A percentile compares a stretch with the other conserved stretches of the same genome.
Evolutionary conservation across 2,113 vertebrate species (phyloP).

Genomic region (Tachysurus fulvidraco): DNA sequence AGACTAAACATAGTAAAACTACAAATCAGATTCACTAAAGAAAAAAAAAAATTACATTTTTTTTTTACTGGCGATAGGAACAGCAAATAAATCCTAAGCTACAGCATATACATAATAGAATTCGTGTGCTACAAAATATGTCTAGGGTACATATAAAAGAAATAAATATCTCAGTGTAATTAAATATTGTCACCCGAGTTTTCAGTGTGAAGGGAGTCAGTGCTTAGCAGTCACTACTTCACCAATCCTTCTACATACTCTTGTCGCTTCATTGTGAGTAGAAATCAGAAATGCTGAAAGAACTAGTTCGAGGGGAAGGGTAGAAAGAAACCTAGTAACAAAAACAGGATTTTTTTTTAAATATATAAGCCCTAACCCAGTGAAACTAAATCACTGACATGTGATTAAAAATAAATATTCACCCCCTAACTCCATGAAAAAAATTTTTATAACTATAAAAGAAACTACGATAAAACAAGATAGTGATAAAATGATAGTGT

Average conservation of each 20-base stretch:
- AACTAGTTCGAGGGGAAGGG: background rate
- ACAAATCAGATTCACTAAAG: background rate
- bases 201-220: conserved; percentile 25
- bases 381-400: background rate
- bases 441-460: background rate
- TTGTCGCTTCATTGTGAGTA: background rate
- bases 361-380: background rate
- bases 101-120: conserved; percentile 18
- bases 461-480: background rate
- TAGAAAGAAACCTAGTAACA: background rate
- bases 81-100: conserved; percentile 7
- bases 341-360: background rate
- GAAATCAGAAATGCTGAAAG: background rate
- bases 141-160: conserved; percentile 16
- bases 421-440: background rate
- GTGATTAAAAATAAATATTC: background rate
- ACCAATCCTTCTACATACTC: conserved; percentile 2
- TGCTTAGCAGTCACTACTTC: background rate
- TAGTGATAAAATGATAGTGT: conserved; percentile 2
- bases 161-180: conserved; percentile 38
- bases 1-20: background rate
- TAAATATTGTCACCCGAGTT: conserved; percentile 14
- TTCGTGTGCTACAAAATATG: conserved; percentile 2
- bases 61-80: background rate
- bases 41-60: background rate